Conservation (phyloP, 2,113 vertebrate species). For the Lichenostomus cassidix region DNA sequence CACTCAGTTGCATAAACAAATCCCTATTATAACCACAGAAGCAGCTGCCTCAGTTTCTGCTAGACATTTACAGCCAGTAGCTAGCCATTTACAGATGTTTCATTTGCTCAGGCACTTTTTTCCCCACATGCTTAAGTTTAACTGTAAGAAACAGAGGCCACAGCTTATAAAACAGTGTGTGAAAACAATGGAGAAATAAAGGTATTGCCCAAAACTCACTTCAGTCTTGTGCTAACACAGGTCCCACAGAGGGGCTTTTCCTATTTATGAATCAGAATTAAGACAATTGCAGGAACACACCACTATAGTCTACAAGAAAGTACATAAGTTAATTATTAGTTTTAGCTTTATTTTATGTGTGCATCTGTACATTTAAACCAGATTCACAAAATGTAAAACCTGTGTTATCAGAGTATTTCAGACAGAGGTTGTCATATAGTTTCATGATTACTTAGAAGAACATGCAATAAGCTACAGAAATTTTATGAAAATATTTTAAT, state of each 20-base stretch:
- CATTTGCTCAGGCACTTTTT: background rate
- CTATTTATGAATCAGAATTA: background rate
- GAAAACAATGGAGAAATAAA: background rate
- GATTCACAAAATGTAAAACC: background rate
- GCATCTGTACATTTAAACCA: background rate
- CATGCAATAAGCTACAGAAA: constrained; percentile 61
- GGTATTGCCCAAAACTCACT: background rate
- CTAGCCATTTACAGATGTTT: background rate
- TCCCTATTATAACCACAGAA: background rate
- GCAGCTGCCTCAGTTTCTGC: background rate
- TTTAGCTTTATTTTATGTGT: constrained; percentile 33
- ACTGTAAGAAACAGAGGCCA: background rate
- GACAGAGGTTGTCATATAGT: background rate
- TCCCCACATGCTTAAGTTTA: background rate
- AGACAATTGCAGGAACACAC: background rate
- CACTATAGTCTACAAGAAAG: background rate
- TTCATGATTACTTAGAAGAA: constrained; percentile 49
- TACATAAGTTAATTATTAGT: background rate
- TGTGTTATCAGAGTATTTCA: background rate
- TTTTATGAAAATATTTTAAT: constrained; percentile 55
- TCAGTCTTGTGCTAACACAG: background rate
- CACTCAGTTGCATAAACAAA: background rate
- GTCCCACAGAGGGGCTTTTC: background rate
- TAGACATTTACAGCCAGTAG: background rate
- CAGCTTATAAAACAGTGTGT: background rate